Base-by-base conservation (phyloP, 2,888 invertebrate species). In the Phalera bucephala region DNA sequence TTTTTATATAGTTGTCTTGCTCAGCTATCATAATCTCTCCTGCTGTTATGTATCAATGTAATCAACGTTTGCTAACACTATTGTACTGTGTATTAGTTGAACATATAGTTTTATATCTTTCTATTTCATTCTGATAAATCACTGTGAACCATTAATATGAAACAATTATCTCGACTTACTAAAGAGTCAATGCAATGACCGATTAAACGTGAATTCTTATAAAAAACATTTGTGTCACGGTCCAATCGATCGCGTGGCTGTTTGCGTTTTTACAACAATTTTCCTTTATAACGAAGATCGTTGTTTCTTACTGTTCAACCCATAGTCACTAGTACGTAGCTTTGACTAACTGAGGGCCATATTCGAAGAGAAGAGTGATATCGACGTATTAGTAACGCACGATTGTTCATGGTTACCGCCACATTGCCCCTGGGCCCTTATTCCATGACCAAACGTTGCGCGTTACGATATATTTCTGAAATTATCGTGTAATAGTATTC, bases 141-240 rank as follows among this genome's bases (percentile, higher is more conserved):
- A n/a, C n/a, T n/a, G n/a, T n/a, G n/a, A 5, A 35, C 41, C 33
- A 41, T 45, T 33, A 37, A 15, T 25, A 23, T 31, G 27, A 27
- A 27, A 27, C 14, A 39, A 45, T 36, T 40, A 29, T 33, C 46
- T n/a, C n/a, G n/a, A n/a, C n/a, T n/a, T n/a, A 54, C 41, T 55
- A 46, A 50, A 58, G 47, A 53, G 40, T 45, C 41, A 33, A 44
- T 38, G 52, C 65, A 67, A 65, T 66, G 62, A 69, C 48, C 51
- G 54, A 64, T 66, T 69, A 65, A 50, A 54, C 55, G 56, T 50
- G 57, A 59, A 64, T 57, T 56, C 43, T 59, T 57, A 58, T 62
- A 62, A 74, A 72, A 65, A 79, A 59, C 65, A 80, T 73, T 57
- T 64, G 71, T 83, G 84, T 84, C 81, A 85, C 65, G 82, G 83